Base-by-base conservation (phyloP, 2,797 vertebrate species). In the Garrulus glandarius region DNA sequence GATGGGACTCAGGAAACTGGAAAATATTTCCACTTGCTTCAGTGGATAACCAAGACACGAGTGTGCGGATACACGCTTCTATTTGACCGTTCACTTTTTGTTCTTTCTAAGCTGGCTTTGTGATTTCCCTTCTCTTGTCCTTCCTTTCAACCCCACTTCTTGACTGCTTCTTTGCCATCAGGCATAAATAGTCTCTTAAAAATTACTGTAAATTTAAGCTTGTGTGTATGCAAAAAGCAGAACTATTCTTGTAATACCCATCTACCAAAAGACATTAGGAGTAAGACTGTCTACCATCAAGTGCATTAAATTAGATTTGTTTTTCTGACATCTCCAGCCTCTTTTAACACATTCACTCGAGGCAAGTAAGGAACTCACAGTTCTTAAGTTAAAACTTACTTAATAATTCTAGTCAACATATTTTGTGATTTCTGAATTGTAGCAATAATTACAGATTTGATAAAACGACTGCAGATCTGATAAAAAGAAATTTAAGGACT, bases 321-420 rank as follows among this genome's bases (percentile, higher is more conserved):
- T 82, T 47, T 47, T 22, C 39, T 84, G 47, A 34, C 50, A 52
- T 43, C 50, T 89, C 41, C 61, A 72, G 75, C 36, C 22, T 75
- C 83, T 84, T 69, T 34, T 56, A 70, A 78, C 37, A 81, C 14
- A 46, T 15, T 23, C 15, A 32, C 34, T 64, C 36, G 46, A 81
- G 29, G 37, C 41, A 78, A 53, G 19, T 44, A 71, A 80, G 61
- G 30, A 75, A 52, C 43, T 91, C 26, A 5, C 9, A 57, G 56
- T 34, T 67, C 74, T 67, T 56, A 76, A 71, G 21, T 77, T n/a
- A 84, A 96, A 93, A 56, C 41, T 64, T 41, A 37, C 6, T 50
- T 47, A 93, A 37, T 60, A 68, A 75, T 29, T 67, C 43, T 32
- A 80, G 22, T 39, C 37, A 86, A 53, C 9, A 57, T 11, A 49